These are phyloP conservation scores for Eretmochelys imbricata DNA, from an alignment of 2,113 vertebrate genomes.

Conservation along the genomic window DNA sequence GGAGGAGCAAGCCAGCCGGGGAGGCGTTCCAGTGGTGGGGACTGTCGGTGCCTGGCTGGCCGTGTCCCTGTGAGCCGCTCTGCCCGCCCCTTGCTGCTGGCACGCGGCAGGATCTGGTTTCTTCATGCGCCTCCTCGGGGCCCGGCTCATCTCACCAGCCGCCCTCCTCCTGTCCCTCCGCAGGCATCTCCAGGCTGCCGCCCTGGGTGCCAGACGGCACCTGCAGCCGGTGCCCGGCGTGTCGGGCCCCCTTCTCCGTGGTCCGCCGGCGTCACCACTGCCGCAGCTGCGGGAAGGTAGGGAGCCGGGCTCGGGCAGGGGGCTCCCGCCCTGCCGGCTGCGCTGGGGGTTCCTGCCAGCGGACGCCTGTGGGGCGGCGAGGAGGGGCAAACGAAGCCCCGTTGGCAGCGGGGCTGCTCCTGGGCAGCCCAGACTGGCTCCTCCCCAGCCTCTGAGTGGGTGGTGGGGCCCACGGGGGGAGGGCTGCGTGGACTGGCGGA, in stretches of 20 bases:
- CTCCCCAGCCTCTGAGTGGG: not conserved
- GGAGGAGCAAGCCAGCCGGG: too few relatives aligned
- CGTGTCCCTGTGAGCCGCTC: too few relatives aligned
- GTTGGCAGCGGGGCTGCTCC: fast-evolving
- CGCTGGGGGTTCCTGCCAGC: too few relatives aligned
- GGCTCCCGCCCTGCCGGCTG: too few relatives aligned
- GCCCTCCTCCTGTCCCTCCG: not conserved
- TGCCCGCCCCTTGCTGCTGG: too few relatives aligned
- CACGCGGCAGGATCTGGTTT: too few relatives aligned
- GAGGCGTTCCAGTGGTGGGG: too few relatives aligned
- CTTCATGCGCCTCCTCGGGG: too few relatives aligned
- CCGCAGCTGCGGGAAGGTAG: constrained; percentile 81
- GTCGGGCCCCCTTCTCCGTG: constrained; percentile 71
- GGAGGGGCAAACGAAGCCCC: not conserved
- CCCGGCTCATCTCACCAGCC: too few relatives aligned
- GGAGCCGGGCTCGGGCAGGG: not conserved
- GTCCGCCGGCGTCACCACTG: constrained; percentile 80
- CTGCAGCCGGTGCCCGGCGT: constrained; percentile 65
- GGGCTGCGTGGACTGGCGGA: not conserved
- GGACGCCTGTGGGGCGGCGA: not conserved
- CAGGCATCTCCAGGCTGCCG: constrained; percentile 17
- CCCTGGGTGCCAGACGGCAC: constrained; percentile 75
- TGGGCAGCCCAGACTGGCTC: fast-evolving
- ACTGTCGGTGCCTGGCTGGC: too few relatives aligned
- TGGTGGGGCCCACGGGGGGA: fast-evolving